Percentiles rank a stretch among this genome's conserved stretches.
phyloP scores from a whole-genome alignment of 2,888 invertebrate genomes.

The Leucophenga maculata region DNA sequence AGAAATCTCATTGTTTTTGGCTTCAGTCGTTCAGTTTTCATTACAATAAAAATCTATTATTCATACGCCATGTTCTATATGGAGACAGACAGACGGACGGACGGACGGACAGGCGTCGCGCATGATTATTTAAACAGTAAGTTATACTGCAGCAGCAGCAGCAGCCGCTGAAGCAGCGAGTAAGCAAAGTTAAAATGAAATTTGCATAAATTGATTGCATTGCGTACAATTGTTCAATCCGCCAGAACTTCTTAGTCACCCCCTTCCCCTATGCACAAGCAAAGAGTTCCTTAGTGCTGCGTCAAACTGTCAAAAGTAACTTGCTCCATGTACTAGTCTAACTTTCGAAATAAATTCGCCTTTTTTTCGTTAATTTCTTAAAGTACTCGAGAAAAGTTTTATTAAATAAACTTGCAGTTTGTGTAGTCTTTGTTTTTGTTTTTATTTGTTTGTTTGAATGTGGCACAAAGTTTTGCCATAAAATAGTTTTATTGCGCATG shows the following conservation, averaged over 20 bases:
- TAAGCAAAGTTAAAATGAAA: slow-evolving; percentile 25
- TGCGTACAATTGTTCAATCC: slow-evolving; percentile 15
- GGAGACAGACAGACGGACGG: not conserved
- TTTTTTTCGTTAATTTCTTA: slow-evolving; percentile 42
- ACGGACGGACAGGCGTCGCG: slow-evolving; percentile 27
- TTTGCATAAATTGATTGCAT: slow-evolving; percentile 62
- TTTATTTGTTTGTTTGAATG: slow-evolving; percentile 8
- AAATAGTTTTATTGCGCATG: slow-evolving; percentile 58
- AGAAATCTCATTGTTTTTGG: slow-evolving; percentile 7
- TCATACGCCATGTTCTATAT: slow-evolving; percentile 19
- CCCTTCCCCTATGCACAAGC: not conserved
- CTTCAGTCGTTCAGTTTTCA: not conserved
- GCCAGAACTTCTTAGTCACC: not conserved
- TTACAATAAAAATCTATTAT: slow-evolving; percentile 25
- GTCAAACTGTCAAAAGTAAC: slow-evolving; percentile 9
- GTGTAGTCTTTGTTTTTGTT: not conserved
- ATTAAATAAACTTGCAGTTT: slow-evolving; percentile 51
- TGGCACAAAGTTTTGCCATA: slow-evolving; percentile 50
- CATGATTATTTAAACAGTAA: slow-evolving; percentile 57
- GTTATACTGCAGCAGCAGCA: slow-evolving; percentile 29
- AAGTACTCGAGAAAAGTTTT: slow-evolving; percentile 50
- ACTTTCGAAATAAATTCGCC: slow-evolving; percentile 14
- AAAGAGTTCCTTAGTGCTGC: not conserved
- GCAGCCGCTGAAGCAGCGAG: not conserved
- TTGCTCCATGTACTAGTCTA: not conserved